Conservation (phyloP, 2,888 invertebrate genomes). For the Linyphia triangularis region DNA sequence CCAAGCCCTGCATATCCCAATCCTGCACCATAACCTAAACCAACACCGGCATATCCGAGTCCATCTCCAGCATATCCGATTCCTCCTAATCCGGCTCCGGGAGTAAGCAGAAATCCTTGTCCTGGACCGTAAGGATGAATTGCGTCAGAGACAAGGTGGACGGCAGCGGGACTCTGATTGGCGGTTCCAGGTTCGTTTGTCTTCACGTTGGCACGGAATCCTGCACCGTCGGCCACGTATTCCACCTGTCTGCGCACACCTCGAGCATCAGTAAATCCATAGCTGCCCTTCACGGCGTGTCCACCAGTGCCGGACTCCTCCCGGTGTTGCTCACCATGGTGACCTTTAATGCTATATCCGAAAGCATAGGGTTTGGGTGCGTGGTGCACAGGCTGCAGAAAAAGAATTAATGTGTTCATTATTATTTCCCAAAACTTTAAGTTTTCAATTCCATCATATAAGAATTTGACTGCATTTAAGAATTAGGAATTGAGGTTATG, state of each 20-base stretch:
- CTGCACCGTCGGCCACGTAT: conserved; percentile 52
- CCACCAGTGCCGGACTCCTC: conserved; percentile 38
- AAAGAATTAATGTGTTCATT: too few relatives aligned
- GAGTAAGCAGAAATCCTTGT: not conserved
- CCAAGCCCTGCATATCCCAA: conserved; percentile 8
- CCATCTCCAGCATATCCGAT: not conserved
- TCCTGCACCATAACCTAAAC: too few relatives aligned
- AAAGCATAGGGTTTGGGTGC: conserved; percentile 50
- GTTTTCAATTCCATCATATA: too few relatives aligned
- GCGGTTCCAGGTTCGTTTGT: conserved; percentile 61
- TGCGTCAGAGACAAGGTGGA: conserved; percentile 26
- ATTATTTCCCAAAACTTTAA: too few relatives aligned
- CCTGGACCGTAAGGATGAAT: not conserved
- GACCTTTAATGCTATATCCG: conserved; percentile 42
- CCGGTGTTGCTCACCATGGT: conserved; percentile 30
- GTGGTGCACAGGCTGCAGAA: not conserved
- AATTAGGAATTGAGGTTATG: too few relatives aligned
- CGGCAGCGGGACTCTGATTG: conserved; percentile 50
- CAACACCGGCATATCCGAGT: not conserved
- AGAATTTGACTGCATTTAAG: too few relatives aligned
- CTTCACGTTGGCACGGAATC: conserved; percentile 49
- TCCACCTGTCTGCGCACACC: conserved; percentile 35
- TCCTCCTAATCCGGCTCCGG: conserved; percentile 27
- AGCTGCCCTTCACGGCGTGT: conserved; percentile 34
- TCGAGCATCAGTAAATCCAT: conserved; percentile 42